Evolutionary conservation across 2,888 invertebrate genomes (phyloP).

Genomic region (Diarsia dahlii): DNA sequence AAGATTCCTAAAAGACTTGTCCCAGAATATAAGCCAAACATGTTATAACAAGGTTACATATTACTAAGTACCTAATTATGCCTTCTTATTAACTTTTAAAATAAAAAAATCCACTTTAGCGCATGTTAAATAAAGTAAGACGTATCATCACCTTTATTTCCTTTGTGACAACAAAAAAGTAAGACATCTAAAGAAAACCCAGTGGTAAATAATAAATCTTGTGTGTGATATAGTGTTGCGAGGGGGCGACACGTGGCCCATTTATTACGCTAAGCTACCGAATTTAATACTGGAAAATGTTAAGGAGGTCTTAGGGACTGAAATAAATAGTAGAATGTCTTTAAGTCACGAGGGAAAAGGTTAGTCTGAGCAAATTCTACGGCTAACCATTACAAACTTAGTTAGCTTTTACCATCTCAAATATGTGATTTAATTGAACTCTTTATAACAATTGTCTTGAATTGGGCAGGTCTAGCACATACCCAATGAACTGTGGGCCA

Average conservation of each 20-base stretch:
- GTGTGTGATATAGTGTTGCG: conserved; percentile 14
- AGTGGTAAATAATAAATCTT: conserved; percentile 60
- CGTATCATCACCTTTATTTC: conserved; percentile 19
- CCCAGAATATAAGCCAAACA: background rate
- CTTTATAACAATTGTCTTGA: background rate
- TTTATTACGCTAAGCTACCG: conserved; percentile 28
- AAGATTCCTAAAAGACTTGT: background rate
- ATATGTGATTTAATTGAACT: background rate
- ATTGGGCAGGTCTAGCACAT: too few relatives aligned
- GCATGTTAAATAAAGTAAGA: conserved; percentile 8
- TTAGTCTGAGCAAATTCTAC: background rate
- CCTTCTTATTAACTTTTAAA: background rate
- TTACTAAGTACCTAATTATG: conserved; percentile 1
- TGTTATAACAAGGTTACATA: background rate
- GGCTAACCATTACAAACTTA: background rate
- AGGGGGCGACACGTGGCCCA: conserved; percentile 35
- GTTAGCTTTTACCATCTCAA: background rate
- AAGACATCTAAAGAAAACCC: conserved; percentile 18
- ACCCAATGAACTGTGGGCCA: too few relatives aligned
- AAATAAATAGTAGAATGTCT: background rate
- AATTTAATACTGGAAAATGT: conserved; percentile 16
- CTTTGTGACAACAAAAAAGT: conserved; percentile 11
- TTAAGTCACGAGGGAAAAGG: background rate
- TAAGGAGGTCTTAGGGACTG: background rate
- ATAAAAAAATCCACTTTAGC: background rate